phyloP scores from a whole-genome alignment of 2,888 invertebrate genomes.

The Lochmaea crataegi region DNA sequence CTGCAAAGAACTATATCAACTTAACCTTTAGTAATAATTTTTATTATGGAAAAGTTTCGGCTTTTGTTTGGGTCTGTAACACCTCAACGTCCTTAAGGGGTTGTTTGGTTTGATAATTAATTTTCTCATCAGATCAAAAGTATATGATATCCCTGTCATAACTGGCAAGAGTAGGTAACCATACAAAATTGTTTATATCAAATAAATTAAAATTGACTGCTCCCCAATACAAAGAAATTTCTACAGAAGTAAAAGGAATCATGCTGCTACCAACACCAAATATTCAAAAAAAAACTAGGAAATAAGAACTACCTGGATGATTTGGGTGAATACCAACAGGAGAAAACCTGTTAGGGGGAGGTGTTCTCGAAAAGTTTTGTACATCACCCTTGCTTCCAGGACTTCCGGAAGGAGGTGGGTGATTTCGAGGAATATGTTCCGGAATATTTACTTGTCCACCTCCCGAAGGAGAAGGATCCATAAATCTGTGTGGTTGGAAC shows the following conservation, averaged over 20 bases:
- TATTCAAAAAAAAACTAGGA: not conserved
- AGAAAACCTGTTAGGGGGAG: constrained; percentile 40
- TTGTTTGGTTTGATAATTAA: too few species aligned
- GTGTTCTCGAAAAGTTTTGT: constrained; percentile 40
- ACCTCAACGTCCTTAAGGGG: too few species aligned
- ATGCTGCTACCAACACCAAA: constrained; percentile 12
- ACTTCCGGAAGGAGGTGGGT: constrained; percentile 60
- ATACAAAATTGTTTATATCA: too few species aligned
- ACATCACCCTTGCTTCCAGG: constrained; percentile 50
- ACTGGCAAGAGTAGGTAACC: too few species aligned
- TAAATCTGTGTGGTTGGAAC: constrained; percentile 66
- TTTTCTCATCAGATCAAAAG: too few species aligned
- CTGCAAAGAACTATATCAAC: too few species aligned
- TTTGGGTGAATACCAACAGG: constrained; percentile 44
- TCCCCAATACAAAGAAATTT: not conserved
- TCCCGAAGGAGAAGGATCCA: constrained; percentile 69
- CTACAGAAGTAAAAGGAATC: not conserved
- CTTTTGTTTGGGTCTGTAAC: too few species aligned
- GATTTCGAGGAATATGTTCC: constrained; percentile 58
- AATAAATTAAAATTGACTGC: too few species aligned
- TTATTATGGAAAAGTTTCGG: too few species aligned
- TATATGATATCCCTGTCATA: too few species aligned
- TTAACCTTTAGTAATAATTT: too few species aligned
- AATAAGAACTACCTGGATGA: constrained; percentile 45
- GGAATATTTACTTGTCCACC: constrained; percentile 67